Evolutionary conservation across 2,797 vertebrate species (phyloP).

Genomic region (Pangasius macronema): DNA sequence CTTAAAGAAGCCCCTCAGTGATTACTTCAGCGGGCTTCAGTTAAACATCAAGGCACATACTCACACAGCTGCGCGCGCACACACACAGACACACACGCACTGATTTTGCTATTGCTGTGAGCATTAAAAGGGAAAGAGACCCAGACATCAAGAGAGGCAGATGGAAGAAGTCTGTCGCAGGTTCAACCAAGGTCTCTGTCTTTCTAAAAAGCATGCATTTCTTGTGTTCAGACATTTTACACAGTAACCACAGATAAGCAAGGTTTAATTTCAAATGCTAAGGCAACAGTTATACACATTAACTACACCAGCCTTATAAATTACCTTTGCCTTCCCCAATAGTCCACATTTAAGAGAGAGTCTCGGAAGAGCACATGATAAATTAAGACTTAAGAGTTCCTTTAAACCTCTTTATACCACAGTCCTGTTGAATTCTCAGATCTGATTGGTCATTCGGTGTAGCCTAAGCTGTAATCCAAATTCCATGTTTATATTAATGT

Average conservation of each 20-base stretch:
- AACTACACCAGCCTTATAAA: slow-evolving; percentile 15
- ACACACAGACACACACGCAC: slow-evolving; percentile 51
- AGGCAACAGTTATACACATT: slow-evolving; percentile 24
- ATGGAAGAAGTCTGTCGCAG: slow-evolving; percentile 33
- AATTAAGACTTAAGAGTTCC: slow-evolving; percentile 30
- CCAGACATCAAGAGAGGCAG: slow-evolving; percentile 45
- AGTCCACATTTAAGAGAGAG: neutral
- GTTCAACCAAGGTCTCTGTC: slow-evolving; percentile 43
- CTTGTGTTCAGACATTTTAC: slow-evolving; percentile 25
- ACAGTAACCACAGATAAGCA: slow-evolving; percentile 39
- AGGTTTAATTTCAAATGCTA: slow-evolving; percentile 29
- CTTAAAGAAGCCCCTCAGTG: slow-evolving; percentile 54
- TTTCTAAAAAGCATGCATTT: slow-evolving; percentile 42
- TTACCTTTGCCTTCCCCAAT: slow-evolving; percentile 3
- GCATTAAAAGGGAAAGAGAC: slow-evolving; percentile 36
- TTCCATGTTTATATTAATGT: neutral
- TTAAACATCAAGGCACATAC: slow-evolving; percentile 52
- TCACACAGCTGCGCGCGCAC: slow-evolving; percentile 46
- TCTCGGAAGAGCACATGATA: neutral
- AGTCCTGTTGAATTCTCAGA: neutral
- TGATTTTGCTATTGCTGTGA: slow-evolving; percentile 37
- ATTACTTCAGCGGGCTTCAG: slow-evolving; percentile 51
- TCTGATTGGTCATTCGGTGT: neutral
- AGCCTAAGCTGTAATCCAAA: neutral
- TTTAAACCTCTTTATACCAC: slow-evolving; percentile 6